A percentile compares a stretch with the other conserved stretches of the same genome.
Evolutionary conservation across 1,140 invertebrate genomes (phyloP).

Genomic region (Asbolus verrucosus): DNA sequence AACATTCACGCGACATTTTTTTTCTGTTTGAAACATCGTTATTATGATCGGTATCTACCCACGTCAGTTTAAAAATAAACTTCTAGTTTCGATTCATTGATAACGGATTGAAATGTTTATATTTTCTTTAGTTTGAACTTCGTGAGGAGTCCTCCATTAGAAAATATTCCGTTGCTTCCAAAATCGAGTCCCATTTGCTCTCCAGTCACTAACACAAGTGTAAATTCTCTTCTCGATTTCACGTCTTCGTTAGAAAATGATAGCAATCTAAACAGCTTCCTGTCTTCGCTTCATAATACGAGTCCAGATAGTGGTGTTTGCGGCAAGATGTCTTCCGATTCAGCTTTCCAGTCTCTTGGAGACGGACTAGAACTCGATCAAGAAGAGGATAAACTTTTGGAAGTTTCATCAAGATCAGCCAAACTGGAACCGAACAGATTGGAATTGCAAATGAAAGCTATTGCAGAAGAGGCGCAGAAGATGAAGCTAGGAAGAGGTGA

Average conservation of each 20-base stretch:
- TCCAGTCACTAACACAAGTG: slow-evolving; percentile 46
- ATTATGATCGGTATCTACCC: neutral
- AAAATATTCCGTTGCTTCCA: slow-evolving; percentile 22
- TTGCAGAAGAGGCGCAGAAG: slow-evolving; percentile 63
- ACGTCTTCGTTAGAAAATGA: slow-evolving; percentile 60
- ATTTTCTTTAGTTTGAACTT: slow-evolving; percentile 50
- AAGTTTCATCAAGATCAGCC: slow-evolving; percentile 67
- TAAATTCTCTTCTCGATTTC: slow-evolving; percentile 54
- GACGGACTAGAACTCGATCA: slow-evolving; percentile 62
- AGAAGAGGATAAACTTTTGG: slow-evolving; percentile 32
- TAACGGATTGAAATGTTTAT: slow-evolving; percentile 16
- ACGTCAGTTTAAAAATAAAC: slow-evolving; percentile 4
- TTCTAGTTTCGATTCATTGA: slow-evolving; percentile 7
- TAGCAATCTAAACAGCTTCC: slow-evolving; percentile 52
- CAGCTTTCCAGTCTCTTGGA: slow-evolving; percentile 63
- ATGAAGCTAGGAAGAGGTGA: slow-evolving; percentile 56
- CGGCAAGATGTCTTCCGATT: slow-evolving; percentile 70
- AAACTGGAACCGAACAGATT: slow-evolving; percentile 60
- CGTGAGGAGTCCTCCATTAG: slow-evolving; percentile 42
- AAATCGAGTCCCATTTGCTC: slow-evolving; percentile 32
- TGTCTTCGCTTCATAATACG: slow-evolving; percentile 54
- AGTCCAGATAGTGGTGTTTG: slow-evolving; percentile 68
- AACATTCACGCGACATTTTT: too few relatives aligned
- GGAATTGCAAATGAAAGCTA: slow-evolving; percentile 68
- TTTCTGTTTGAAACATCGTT: too few relatives aligned